Conservation (phyloP, 2,113 vertebrate genomes). For the Nannospalax galili region DNA sequence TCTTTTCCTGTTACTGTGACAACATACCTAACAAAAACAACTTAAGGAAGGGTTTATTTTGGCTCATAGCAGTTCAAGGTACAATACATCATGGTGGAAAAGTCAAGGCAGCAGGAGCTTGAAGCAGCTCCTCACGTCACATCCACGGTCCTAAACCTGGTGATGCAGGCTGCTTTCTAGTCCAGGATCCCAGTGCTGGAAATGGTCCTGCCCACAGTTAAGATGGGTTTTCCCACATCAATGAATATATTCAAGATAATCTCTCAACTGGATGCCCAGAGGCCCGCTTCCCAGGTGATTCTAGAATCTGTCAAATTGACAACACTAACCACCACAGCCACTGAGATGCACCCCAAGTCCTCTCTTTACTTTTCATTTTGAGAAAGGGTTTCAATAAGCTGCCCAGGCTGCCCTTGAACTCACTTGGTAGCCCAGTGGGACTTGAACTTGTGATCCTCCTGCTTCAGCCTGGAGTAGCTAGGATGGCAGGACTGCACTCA, state of each 20-base stretch:
- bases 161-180: neutral
- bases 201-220: neutral
- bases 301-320: neutral
- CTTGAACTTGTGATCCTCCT: neutral
- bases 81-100: neutral
- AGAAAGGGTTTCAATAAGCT: neutral
- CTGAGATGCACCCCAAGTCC: neutral
- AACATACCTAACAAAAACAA: neutral
- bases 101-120: no score
- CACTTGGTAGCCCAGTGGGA: neutral
- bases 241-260: neutral
- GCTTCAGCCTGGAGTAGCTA: neutral
- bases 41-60: neutral
- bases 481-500: no score
- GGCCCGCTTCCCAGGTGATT: neutral
- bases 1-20: neutral
- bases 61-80: neutral
- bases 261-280: neutral
- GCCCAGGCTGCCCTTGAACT: neutral
- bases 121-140: no score
- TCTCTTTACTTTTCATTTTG: neutral
- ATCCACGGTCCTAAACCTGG: no score
- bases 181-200: neutral
- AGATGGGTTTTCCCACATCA: neutral
- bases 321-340: neutral